phyloP scores from a whole-genome alignment of 2,888 invertebrate genomes.

The Noctua fimbriata region DNA sequence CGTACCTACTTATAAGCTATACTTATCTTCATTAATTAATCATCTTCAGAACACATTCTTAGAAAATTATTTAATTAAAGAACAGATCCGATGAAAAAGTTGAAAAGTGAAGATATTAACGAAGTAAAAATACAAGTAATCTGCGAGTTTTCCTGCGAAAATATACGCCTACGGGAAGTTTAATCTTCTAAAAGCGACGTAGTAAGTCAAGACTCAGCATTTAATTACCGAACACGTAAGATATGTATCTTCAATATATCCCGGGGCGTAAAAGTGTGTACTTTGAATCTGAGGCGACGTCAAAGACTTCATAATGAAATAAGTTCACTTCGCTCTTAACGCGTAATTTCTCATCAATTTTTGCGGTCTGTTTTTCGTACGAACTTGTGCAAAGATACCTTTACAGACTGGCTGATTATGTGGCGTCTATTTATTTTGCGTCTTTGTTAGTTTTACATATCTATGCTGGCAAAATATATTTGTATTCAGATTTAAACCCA shows the following conservation, averaged over 20 bases:
- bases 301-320: constrained; percentile 68
- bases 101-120: constrained; percentile 49
- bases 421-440: constrained; percentile 14
- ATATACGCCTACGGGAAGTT: constrained; percentile 59
- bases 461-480: constrained; percentile 13
- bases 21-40: constrained; percentile 53
- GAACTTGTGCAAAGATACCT: constrained; percentile 36
- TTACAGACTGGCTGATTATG: constrained; percentile 36
- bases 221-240: constrained; percentile 67
- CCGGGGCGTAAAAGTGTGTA: constrained; percentile 51
- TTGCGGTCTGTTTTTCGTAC: constrained; percentile 31
- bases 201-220: constrained; percentile 55
- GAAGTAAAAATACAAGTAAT: constrained; percentile 54
- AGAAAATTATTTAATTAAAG: constrained; percentile 60
- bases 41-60: constrained; percentile 48
- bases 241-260: constrained; percentile 61
- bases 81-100: constrained; percentile 47
- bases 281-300: constrained; percentile 42
- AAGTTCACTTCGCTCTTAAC: constrained; percentile 57
- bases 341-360: constrained; percentile 45
- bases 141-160: constrained; percentile 43
- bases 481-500: constrained; percentile 21
- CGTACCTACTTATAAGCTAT: not conserved
- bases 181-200: constrained; percentile 61
- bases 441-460: constrained; percentile 24